Conservation (phyloP, 2,888 invertebrate species). For the Tolmerus cingulatus region DNA sequence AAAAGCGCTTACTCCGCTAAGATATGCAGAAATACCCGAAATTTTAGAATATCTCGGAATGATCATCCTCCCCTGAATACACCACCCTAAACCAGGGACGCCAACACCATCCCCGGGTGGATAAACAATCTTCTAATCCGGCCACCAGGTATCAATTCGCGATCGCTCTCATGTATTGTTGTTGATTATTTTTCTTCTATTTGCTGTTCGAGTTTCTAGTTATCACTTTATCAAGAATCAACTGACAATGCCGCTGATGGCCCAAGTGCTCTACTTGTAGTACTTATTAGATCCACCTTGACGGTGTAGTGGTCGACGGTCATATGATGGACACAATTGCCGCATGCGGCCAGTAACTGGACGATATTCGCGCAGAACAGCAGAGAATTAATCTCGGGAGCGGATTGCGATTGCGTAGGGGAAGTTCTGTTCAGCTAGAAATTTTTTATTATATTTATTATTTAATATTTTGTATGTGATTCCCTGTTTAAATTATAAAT, state of each 20-base stretch:
- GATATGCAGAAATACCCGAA: not conserved
- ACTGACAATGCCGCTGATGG: slow-evolving; percentile 5
- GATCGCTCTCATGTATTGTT: not conserved
- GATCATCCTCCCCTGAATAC: not conserved
- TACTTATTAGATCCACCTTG: slow-evolving; percentile 13
- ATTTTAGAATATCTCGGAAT: not conserved
- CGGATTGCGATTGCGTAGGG: not conserved
- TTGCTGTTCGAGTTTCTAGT: slow-evolving; percentile 26
- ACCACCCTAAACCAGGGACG: not conserved
- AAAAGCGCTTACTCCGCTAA: not conserved
- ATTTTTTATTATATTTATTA: not conserved
- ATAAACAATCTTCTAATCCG: not conserved
- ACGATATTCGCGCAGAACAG: slow-evolving; percentile 44
- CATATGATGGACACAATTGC: slow-evolving; percentile 45
- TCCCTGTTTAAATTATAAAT: not conserved
- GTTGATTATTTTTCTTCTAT: not conserved
- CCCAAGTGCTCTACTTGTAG: slow-evolving; percentile 8
- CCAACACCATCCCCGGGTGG: not conserved
- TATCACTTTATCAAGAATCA: slow-evolving; percentile 33
- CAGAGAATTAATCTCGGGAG: slow-evolving; percentile 29
- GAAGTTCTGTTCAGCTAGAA: not conserved
- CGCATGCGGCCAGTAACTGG: slow-evolving; percentile 41
- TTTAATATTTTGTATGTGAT: not conserved
- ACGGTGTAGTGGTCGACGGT: slow-evolving; percentile 36
- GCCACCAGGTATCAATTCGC: not conserved